These are phyloP conservation scores for Pelmatolapia mariae DNA, from an alignment of 2,113 vertebrate genomes.

Conservation along the genomic window DNA sequence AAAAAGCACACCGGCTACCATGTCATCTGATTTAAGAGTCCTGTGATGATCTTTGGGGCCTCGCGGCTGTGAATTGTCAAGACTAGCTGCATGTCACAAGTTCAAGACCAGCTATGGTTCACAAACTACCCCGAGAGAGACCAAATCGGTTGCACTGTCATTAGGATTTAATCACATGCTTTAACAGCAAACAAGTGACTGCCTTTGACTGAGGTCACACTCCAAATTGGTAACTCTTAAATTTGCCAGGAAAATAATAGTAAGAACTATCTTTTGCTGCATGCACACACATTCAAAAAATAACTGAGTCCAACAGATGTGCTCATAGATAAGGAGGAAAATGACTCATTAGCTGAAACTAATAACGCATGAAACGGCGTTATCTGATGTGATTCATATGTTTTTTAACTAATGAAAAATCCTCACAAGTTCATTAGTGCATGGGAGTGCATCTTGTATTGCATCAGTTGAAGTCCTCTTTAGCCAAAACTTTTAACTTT, in stretches of 20 bases:
- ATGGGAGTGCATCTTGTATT: not conserved
- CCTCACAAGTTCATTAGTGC: not conserved
- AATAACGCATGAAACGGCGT: not conserved
- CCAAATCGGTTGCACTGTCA: not conserved
- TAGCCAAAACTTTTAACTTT: not conserved
- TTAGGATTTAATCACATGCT: slow-evolving; percentile 48
- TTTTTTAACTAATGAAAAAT: not conserved
- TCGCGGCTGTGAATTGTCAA: not conserved
- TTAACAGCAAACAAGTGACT: not conserved
- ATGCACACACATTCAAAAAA: not conserved
- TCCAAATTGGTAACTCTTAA: not conserved
- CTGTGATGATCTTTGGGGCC: slow-evolving; percentile 42
- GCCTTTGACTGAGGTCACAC: not conserved
- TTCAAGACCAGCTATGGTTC: slow-evolving; percentile 9
- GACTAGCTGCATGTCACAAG: slow-evolving; percentile 21
- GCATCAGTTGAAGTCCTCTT: not conserved
- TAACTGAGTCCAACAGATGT: not conserved
- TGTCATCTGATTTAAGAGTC: slow-evolving; percentile 52
- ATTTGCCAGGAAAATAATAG: not conserved
- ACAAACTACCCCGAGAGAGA: not conserved
- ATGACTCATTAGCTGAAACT: not conserved
- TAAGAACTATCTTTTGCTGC: not conserved
- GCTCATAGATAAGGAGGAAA: not conserved
- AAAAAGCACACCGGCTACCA: not conserved
- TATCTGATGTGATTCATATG: not conserved